Percentiles rank a stretch among this genome's conserved stretches.
Conservation (phyloP, 2,888 invertebrate species). For the Leucophenga maculata region DNA sequence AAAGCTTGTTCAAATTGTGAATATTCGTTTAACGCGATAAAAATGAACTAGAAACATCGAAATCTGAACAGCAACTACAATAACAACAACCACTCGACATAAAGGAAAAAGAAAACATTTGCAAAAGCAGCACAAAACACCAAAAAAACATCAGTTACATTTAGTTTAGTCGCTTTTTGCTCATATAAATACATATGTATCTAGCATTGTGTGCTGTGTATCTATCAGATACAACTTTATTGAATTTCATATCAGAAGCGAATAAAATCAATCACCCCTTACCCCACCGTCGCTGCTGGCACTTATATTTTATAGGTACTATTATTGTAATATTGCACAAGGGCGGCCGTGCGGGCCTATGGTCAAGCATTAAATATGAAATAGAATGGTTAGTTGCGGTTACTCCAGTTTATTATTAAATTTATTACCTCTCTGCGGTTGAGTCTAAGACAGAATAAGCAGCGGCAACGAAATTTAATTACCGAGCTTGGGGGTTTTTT, state of each 20-base stretch:
- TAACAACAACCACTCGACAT: neutral
- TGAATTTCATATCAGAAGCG: slow-evolving; percentile 12
- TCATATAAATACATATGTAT: neutral
- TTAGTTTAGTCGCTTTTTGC: slow-evolving; percentile 52
- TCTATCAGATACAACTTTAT: slow-evolving; percentile 43
- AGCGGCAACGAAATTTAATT: slow-evolving; percentile 29
- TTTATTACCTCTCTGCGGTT: slow-evolving; percentile 57
- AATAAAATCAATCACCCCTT: neutral
- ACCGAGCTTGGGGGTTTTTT: too few relatives aligned
- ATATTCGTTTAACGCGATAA: slow-evolving; percentile 65
- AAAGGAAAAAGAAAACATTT: neutral
- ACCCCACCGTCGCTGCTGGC: too few relatives aligned
- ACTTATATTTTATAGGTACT: too few relatives aligned
- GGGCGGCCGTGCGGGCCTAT: slow-evolving; percentile 20
- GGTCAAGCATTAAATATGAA: slow-evolving; percentile 48
- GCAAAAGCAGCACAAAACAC: neutral
- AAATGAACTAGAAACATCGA: slow-evolving; percentile 62
- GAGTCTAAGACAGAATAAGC: slow-evolving; percentile 14
- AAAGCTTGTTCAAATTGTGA: slow-evolving; percentile 56
- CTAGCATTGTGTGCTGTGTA: slow-evolving; percentile 36
- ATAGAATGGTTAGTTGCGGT: slow-evolving; percentile 64
- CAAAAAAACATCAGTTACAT: slow-evolving; percentile 59
- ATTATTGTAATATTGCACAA: too few relatives aligned
- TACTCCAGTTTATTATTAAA: slow-evolving; percentile 65
- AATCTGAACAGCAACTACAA: slow-evolving; percentile 44